phyloP scores from a whole-genome alignment of 2,113 vertebrate genomes.

The Rhea pennata region DNA sequence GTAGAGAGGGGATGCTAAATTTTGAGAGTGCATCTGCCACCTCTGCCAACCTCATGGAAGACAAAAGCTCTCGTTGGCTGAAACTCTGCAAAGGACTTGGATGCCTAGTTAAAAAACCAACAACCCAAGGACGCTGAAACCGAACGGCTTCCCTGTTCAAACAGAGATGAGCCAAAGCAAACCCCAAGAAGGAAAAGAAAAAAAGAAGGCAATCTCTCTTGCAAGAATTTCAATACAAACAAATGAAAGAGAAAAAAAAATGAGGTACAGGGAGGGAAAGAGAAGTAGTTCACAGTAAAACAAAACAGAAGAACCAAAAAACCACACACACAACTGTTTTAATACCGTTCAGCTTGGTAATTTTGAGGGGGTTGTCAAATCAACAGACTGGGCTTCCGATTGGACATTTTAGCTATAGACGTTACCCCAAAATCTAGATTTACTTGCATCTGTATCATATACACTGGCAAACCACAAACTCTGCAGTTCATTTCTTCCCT shows the following conservation, averaged over 20 bases:
- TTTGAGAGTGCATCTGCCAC: neutral
- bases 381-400: neutral
- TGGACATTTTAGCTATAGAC: neutral
- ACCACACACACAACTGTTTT: neutral
- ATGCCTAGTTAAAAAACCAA: neutral
- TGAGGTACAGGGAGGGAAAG: neutral
- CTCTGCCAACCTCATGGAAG: neutral
- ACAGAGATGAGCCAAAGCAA: neutral
- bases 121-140: neutral
- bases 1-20: neutral
- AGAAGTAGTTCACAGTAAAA: neutral
- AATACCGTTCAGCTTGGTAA: neutral
- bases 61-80: neutral
- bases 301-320: neutral
- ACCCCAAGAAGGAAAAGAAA: neutral
- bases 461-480: neutral
- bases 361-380: rapidly evolving
- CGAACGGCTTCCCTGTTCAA: neutral
- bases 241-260: neutral
- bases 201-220: neutral
- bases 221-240: neutral
- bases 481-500: no score
- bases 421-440: no score
- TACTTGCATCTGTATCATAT: rapidly evolving
- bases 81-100: neutral